Base-by-base conservation (phyloP, 2,113 vertebrate species). In the Phrynocephalus versicolor region DNA sequence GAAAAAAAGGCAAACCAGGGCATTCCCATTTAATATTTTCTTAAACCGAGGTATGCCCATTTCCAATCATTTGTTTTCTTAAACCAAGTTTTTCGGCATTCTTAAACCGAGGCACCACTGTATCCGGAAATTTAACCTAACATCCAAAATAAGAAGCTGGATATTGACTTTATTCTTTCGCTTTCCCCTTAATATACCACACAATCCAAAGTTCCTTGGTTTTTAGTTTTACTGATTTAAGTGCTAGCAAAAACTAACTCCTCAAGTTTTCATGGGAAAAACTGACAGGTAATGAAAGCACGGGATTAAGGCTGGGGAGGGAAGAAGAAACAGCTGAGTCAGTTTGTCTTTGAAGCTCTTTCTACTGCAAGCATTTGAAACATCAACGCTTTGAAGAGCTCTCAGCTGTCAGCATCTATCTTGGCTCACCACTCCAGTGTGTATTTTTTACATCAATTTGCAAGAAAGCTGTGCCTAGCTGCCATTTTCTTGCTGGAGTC, bases 361-460 rank as follows among this genome's bases (percentile, higher is more conserved):
- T 75, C 70, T 73, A 37, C 19, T 81, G 84, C 39, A 39, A 81
- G 60, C 62, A 74, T 37, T 81, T 80, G 23, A n/a, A 73, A 81
- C 69, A 74, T 57, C 15, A 30, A 51, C n/a, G 64, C 84, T 86
- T 86, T 86, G 78, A 81, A 74, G 71, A n/a, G 74, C 60, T 80
- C 78, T 55, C 77, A 85, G 69, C 39, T 81, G 78, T 86, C 84
- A 81, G 70, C 39, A 86, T 86, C 78, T 55, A 81, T 81, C 78
- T 81, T 81, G 70, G 78, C 78, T 86, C 84, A 86, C 74, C n/a
- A 80, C 58, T 80, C 73, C 15, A 80, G 77, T 85, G 39, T 30
- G 27, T 51, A 81, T 86, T 86, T 73, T 70, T 81, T 86, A n/a
- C 58, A 73, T 30, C 80, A 57, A 74, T 74, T 73, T 86, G 58